Evolutionary conservation across 2,888 invertebrate species (phyloP).

Genomic region (Phragmatobia fuliginosa): DNA sequence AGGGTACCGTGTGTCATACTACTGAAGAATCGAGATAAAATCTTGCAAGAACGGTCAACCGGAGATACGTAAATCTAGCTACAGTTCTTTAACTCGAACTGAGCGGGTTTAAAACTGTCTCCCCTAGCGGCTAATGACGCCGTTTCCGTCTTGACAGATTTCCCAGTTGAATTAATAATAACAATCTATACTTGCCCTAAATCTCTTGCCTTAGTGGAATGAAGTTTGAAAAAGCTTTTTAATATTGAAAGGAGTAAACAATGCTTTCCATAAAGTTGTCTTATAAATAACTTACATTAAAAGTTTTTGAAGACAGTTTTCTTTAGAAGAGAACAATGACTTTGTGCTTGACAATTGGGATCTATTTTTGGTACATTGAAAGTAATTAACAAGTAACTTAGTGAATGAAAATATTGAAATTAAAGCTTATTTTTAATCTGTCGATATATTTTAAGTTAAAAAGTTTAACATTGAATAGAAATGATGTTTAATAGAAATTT

Average conservation of each 20-base stretch:
- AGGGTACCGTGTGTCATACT: constrained; percentile 14
- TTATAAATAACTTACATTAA: neutral
- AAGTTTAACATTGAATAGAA: neutral
- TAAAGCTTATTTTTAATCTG: neutral
- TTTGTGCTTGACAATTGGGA: neutral
- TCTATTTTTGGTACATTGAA: neutral
- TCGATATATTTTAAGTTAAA: neutral
- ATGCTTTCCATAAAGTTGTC: neutral
- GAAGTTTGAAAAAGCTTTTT: neutral
- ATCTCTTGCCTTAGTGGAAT: constrained; percentile 2
- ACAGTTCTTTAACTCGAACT: constrained; percentile 54
- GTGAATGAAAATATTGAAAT: neutral
- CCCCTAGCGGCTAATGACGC: constrained; percentile 40
- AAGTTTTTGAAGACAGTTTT: neutral
- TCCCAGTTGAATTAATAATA: constrained; percentile 33
- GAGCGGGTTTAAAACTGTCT: constrained; percentile 47
- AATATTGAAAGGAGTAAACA: constrained; percentile 4
- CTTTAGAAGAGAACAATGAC: neutral
- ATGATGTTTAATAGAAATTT: neutral
- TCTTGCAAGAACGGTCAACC: constrained; percentile 55
- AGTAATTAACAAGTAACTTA: neutral
- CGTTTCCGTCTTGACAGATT: constrained; percentile 38
- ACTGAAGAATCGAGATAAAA: constrained; percentile 55
- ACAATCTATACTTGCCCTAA: constrained; percentile 18
- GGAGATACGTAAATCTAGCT: constrained; percentile 61